Conservation (phyloP, 1,140 invertebrate genomes). For the Ceratina japonica region DNA sequence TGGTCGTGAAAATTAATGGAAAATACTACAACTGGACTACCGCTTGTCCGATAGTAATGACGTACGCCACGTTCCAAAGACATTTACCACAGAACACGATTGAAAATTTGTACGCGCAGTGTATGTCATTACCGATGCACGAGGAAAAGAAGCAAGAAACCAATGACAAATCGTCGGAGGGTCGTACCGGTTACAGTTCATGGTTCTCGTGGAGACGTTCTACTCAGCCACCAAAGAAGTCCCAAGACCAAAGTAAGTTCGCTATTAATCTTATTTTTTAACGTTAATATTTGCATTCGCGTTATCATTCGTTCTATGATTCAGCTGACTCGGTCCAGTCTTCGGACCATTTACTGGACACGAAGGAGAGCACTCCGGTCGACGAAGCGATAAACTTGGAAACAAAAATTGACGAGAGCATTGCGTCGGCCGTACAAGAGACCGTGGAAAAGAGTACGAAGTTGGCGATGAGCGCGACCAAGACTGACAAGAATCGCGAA, state of each 20-base stretch:
- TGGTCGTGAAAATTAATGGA: slow-evolving; percentile 92
- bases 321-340: slow-evolving; percentile 49
- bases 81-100: slow-evolving; percentile 83
- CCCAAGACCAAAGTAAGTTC: slow-evolving; percentile 54
- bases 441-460: slow-evolving; percentile 45
- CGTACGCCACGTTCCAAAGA: slow-evolving; percentile 90
- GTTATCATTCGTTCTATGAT: background rate
- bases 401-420: slow-evolving; percentile 43
- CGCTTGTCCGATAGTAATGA: slow-evolving; percentile 93
- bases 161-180: slow-evolving; percentile 68
- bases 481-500: slow-evolving; percentile 56
- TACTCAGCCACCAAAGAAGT: slow-evolving; percentile 72
- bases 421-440: slow-evolving; percentile 8
- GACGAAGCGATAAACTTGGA: slow-evolving; percentile 47
- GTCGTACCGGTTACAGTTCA: slow-evolving; percentile 77
- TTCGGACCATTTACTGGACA: slow-evolving; percentile 49
- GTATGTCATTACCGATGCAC: slow-evolving; percentile 73
- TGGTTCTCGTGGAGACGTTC: slow-evolving; percentile 83
- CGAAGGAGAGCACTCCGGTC: slow-evolving; percentile 35
- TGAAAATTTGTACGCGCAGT: slow-evolving; percentile 75
- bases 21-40: slow-evolving; percentile 94
- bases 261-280: background rate
- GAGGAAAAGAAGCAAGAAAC: slow-evolving; percentile 70
- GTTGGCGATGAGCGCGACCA: slow-evolving; percentile 64
- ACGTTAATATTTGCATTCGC: background rate